Base-by-base conservation (phyloP, 2,797 vertebrate genomes). In the Scyliorhinus canicula region DNA sequence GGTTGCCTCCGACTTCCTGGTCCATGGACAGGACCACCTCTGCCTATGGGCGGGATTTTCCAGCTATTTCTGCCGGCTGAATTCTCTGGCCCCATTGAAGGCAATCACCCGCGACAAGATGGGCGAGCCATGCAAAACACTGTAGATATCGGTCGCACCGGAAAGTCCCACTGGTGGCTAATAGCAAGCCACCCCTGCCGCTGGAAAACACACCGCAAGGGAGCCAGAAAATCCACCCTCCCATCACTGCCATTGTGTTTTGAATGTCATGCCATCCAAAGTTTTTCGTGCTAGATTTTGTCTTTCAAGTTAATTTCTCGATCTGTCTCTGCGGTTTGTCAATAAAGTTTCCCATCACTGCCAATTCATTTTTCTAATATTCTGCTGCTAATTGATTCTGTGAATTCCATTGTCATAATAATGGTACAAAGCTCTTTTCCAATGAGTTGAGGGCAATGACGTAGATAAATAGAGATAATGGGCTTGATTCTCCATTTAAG, bases 251-350 rank as follows among this genome's bases (percentile, higher is more conserved):
- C 28, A 52, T 14, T 52, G 24, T 11, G 31, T 8, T 69, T 74
- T 50, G 67, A 69, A 47, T 71, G 31, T 71, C 65, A 69, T 40
- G 65, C 47, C 67, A 93, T 52, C 40, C 44, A 11, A 91, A 7
- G 44, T 63, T 91, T 63, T 44, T 65, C 50, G 44, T 71, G 40
- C 57, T 28, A 24, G 44, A 71, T 50, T 93, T 93, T 50, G 28
- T 93, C 65, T 71, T 71, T 71, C 93, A 94, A 74, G 47, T 74
- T 94, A 31, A 55, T 55, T 44, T 94, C 93, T 47, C 65, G 65
- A 71, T 69, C 44, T 28, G 19, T 9, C 63, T 93, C 44, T 93
- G 12, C 26, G n/a, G 11, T 26, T 71, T 35, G 65, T 93, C 93
- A 71, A 47, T 94, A 50, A 52, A 21, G 52, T 50, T 35, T 74